A percentile compares a stretch with the other conserved stretches of the same genome.
These are phyloP conservation scores for Thereuonema tuberculata DNA, from an alignment of 1,140 invertebrate species.

Conservation along the genomic window DNA sequence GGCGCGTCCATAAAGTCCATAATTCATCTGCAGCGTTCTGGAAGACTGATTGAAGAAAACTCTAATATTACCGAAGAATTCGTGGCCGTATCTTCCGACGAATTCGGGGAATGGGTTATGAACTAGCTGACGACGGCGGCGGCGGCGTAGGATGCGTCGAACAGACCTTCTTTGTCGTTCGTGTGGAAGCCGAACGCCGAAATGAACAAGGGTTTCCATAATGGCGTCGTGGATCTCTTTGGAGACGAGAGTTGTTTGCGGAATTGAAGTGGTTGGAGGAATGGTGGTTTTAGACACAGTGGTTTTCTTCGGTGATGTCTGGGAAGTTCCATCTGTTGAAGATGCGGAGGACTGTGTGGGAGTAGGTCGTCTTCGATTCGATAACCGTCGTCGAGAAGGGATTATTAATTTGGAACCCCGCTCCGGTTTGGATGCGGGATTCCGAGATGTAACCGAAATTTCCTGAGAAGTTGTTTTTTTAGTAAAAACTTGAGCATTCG, in stretches of 20 bases:
- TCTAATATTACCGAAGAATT: slow-evolving; percentile 4
- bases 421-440: no score
- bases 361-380: no score
- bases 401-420: no score
- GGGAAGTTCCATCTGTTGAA: not conserved
- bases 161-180: not conserved
- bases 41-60: slow-evolving; percentile 3
- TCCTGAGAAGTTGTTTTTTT: no score
- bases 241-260: not conserved
- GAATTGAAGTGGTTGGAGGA: not conserved
- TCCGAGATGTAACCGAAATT: no score
- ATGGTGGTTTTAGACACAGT: not conserved
- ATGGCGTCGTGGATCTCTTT: not conserved
- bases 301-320: not conserved
- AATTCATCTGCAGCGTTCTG: not conserved
- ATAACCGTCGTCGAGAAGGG: no score
- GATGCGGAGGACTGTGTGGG: no score
- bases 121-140: no score
- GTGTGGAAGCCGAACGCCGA: not conserved
- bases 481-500: no score
- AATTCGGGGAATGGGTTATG: not conserved
- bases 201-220: not conserved
- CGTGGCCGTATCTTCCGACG: slow-evolving; percentile 1
- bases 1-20: slow-evolving; percentile 11
- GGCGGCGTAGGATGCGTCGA: no score